A percentile compares a stretch with the other conserved stretches of the same genome.
phyloP scores from a whole-genome alignment of 2,113 vertebrate species.

The Plectropomus leopardus region DNA sequence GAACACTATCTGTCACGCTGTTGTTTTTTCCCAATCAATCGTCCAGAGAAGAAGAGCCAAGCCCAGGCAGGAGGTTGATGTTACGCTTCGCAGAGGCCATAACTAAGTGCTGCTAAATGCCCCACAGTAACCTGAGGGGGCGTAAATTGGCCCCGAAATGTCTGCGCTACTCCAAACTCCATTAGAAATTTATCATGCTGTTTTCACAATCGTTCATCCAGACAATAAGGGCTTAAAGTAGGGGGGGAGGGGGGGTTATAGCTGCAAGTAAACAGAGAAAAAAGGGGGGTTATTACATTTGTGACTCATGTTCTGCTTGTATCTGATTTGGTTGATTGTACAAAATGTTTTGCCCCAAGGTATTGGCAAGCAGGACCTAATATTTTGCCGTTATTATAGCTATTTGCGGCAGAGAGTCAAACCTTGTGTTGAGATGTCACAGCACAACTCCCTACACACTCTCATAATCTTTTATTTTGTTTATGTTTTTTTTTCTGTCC shows the following conservation, averaged over 20 bases:
- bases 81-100: conserved; percentile 29
- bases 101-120: conserved; percentile 55
- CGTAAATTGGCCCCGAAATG: conserved; percentile 28
- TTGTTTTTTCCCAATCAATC: conserved; percentile 34
- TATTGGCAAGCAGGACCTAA: neutral
- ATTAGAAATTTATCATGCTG: conserved; percentile 65
- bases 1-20: conserved; percentile 5
- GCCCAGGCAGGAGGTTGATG: neutral
- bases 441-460: neutral
- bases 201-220: conserved; percentile 67
- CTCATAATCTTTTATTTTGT: neutral
- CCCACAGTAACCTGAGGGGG: conserved; percentile 46
- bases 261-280: conserved; percentile 43
- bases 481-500: too few relatives aligned
- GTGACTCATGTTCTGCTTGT: conserved; percentile 42
- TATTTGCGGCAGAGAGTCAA: neutral
- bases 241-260: conserved; percentile 44
- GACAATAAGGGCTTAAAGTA: conserved; percentile 54
- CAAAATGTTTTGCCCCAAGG: conserved; percentile 27
- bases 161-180: conserved; percentile 36
- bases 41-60: conserved; percentile 33
- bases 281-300: conserved; percentile 38
- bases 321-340: conserved; percentile 51
- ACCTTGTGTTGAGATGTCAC: neutral
- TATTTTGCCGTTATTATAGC: conserved; percentile 13